phyloP scores from a whole-genome alignment of 2,888 invertebrate genomes.

The Lydus trimaculatus region DNA sequence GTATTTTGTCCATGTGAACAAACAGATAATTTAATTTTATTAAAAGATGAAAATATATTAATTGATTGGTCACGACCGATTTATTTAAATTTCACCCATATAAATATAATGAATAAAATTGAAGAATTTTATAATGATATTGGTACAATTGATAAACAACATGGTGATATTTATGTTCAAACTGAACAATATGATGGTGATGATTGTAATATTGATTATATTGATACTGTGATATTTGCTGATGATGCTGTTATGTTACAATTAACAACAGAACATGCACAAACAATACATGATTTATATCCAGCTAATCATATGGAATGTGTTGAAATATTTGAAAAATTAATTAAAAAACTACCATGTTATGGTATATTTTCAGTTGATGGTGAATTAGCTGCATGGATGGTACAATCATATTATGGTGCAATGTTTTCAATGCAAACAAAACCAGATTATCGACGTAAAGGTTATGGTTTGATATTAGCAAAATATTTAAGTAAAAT shows the following conservation, averaged over 20 bases:
- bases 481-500: conserved; percentile 67
- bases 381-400: conserved; percentile 85
- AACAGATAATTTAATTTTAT: conserved; percentile 73
- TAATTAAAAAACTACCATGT: conserved; percentile 79
- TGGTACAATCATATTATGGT: conserved; percentile 90
- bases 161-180: conserved; percentile 82
- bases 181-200: conserved; percentile 64
- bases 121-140: conserved; percentile 72
- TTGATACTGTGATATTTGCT: conserved; percentile 44
- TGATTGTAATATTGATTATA: conserved; percentile 59
- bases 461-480: conserved; percentile 74
- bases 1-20: conserved; percentile 84
- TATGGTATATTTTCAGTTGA: conserved; percentile 78
- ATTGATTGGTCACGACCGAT: conserved; percentile 82
- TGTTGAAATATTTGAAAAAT: conserved; percentile 81
- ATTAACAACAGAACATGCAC: conserved; percentile 78
- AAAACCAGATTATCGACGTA: conserved; percentile 60
- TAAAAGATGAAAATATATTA: conserved; percentile 78
- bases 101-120: conserved; percentile 79
- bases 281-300: conserved; percentile 84
- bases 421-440: conserved; percentile 95
- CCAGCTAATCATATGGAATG: conserved; percentile 90
- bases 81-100: conserved; percentile 88
- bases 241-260: conserved; percentile 80
- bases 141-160: conserved; percentile 75